Base-by-base conservation (phyloP, 2,113 vertebrate species). In the Triplophysa dalaica region DNA sequence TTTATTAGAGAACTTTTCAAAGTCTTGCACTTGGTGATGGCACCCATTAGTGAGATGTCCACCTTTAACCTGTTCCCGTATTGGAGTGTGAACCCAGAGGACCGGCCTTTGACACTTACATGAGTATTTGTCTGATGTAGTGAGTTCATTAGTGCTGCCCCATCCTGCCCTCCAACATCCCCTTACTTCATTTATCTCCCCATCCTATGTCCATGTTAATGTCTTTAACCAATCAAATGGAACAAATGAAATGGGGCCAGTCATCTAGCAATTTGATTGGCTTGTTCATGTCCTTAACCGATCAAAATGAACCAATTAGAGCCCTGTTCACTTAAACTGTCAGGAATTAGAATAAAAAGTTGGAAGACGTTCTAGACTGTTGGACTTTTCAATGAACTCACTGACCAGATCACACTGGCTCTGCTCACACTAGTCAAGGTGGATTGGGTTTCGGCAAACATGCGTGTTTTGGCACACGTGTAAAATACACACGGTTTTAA, bases 141-240 rank as follows among this genome's bases (percentile, higher is more conserved):
- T 21, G 50, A 38, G 70, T 75, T 80, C 70, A 75, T 80, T 74
- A 80, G 70, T 12, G 63, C 70, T 22, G 60, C 78, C 60, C 24
- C 52, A 22, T 73, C 29, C 60, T 72, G 48, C 62, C 79, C 70
- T 74, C 50, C 41, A 60, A 64, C 79, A 80, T 60, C 17, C 48
- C 64, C 63, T 45, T 50, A 21, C 78, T 63, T 48, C 21, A 22
- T 62, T 38, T 64, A 73, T n/a, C 63, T 80, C 45, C 11, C 33
- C 45, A 70, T 81, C 48, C 70, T 75, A 58, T 58, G 48, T 48
- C 45, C 65, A 54, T 58, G 63, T 65, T 65, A 72, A 82, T 65
- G 60, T 65, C 60, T 82, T 77, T 33, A 77, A 72, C 80, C 75
- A 82, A 82, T 65, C 67, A 77, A 77, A 63, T 16, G 38, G 43